phyloP scores from a whole-genome alignment of 2,113 vertebrate species.

The Eublepharis macularius region DNA sequence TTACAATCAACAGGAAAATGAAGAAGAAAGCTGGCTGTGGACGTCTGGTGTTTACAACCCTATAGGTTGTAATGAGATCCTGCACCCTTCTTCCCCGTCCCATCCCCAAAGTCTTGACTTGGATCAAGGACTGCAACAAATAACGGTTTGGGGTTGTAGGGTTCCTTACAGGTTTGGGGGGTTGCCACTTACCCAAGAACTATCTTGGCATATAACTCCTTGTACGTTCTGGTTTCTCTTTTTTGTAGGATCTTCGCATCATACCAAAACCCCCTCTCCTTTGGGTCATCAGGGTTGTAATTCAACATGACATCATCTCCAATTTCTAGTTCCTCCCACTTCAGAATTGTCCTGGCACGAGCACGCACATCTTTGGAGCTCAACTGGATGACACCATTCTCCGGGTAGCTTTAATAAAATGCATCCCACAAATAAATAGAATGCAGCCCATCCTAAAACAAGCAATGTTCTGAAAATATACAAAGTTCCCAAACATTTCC shows the following conservation, averaged over 20 bases:
- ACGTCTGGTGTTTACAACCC: neutral
- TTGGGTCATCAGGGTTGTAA: conserved; percentile 92
- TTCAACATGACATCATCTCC: conserved; percentile 96
- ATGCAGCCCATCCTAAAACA: neutral
- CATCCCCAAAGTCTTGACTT: neutral
- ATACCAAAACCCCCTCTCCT: conserved; percentile 96
- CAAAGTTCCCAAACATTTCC: no score
- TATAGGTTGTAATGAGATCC: neutral
- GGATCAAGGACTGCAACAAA: neutral
- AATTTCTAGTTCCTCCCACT: conserved; percentile 90
- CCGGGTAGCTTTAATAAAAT: conserved; percentile 84
- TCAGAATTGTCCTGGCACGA: conserved; percentile 84
- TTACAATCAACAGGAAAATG: no score
- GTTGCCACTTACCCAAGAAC: conserved; percentile 83
- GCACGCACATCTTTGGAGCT: conserved; percentile 84
- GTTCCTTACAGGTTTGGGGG: neutral
- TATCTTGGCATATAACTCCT: conserved; percentile 88
- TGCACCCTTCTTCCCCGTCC: neutral
- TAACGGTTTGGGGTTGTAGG: neutral
- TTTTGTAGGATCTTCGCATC: conserved; percentile 91
- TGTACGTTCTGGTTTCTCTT: conserved; percentile 82
- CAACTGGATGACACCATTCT: conserved; percentile 88
- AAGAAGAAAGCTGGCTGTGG: no score
- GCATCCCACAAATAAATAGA: neutral
- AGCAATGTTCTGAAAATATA: no score